Conservation (phyloP, 1,140 invertebrate species). For the Mizuhopecten yessoensis region DNA sequence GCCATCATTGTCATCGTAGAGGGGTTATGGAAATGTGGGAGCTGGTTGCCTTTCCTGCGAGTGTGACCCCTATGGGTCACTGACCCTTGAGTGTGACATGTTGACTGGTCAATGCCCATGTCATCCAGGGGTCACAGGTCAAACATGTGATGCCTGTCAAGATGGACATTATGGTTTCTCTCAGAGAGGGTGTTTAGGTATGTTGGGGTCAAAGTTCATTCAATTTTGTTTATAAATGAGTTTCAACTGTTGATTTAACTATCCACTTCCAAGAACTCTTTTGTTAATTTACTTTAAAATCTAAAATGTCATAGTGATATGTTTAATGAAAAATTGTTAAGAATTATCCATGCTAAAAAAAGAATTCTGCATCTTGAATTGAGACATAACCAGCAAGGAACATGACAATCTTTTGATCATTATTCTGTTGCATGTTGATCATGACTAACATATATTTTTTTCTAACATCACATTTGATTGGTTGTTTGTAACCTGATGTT, state of each 20-base stretch:
- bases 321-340: not conserved
- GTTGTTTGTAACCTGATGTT: not conserved
- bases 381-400: too few relatives aligned
- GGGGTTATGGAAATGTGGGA: slow-evolving; percentile 65
- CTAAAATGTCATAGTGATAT: not conserved
- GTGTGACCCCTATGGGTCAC: slow-evolving; percentile 91
- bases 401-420: not conserved
- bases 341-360: not conserved
- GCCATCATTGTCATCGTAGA: slow-evolving; percentile 59
- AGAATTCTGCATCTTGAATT: not conserved
- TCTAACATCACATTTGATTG: slow-evolving; percentile 13
- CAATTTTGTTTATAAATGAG: not conserved
- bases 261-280: too few relatives aligned
- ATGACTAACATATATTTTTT: not conserved
- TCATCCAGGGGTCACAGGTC: slow-evolving; percentile 91
- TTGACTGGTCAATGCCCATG: slow-evolving; percentile 92
- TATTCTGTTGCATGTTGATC: not conserved
- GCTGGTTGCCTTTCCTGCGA: slow-evolving; percentile 86
- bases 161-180: slow-evolving; percentile 93
- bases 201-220: slow-evolving; percentile 42
- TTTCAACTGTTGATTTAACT: too few relatives aligned
- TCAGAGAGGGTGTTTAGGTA: slow-evolving; percentile 88
- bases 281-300: too few relatives aligned
- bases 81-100: slow-evolving; percentile 89
- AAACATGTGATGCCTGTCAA: slow-evolving; percentile 90